Conservation (phyloP, 2,113 vertebrate species). For the Plectropomus leopardus region DNA sequence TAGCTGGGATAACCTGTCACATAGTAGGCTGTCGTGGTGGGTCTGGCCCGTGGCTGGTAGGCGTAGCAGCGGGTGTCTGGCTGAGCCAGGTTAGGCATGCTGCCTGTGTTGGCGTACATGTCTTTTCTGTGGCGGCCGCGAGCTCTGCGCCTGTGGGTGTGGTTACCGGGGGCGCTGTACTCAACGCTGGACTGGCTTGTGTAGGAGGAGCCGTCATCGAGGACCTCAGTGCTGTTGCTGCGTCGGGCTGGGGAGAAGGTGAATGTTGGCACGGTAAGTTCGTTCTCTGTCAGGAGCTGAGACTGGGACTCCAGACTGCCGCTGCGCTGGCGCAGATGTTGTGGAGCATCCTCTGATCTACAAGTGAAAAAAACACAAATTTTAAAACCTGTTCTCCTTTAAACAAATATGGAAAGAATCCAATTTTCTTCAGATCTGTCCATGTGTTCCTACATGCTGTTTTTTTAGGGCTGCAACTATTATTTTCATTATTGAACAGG, state of each 20-base stretch:
- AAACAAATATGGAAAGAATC: neutral
- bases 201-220: constrained; percentile 95
- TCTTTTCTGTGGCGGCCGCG: constrained; percentile 90
- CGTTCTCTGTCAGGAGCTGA: constrained; percentile 84
- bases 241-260: constrained; percentile 86
- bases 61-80: constrained; percentile 85
- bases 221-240: constrained; percentile 96
- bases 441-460: neutral
- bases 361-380: neutral
- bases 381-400: neutral
- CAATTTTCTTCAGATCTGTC: neutral
- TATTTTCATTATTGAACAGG: too few relatives aligned
- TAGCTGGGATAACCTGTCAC: constrained; percentile 89
- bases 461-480: too few relatives aligned
- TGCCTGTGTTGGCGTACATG: constrained; percentile 90
- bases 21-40: constrained; percentile 89
- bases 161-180: constrained; percentile 83
- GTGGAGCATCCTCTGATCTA: constrained; percentile 87
- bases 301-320: constrained; percentile 96
- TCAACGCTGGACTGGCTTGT: constrained; percentile 97
- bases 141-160: constrained; percentile 86
- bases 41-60: constrained; percentile 83
- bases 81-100: constrained; percentile 96
- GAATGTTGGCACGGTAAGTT: constrained; percentile 81
- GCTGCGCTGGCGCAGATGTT: constrained; percentile 91